A percentile compares a stretch with the other conserved stretches of the same genome.
Evolutionary conservation across 2,797 vertebrate species (phyloP).

Genomic region (Pelobates cultripes): DNA sequence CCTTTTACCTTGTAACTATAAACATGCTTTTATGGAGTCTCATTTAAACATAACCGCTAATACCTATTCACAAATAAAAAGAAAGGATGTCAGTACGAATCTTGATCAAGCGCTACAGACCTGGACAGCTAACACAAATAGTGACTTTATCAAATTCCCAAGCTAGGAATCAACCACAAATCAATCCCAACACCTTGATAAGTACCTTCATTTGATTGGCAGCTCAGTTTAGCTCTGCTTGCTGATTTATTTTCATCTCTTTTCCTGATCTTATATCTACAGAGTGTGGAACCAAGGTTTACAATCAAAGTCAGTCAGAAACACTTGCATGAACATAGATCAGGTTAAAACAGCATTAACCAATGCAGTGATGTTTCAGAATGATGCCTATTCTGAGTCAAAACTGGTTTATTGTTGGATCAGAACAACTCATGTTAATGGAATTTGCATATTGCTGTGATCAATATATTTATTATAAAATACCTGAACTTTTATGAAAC

Average conservation of each 20-base stretch:
- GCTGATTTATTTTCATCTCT: slow-evolving; percentile 3
- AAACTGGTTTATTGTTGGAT: no score
- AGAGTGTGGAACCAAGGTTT: neutral
- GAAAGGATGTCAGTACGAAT: neutral
- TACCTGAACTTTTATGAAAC: no score
- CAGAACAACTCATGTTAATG: no score
- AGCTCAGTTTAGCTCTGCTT: slow-evolving; percentile 2
- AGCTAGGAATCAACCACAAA: neutral
- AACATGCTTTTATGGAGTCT: no score
- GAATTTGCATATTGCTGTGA: no score
- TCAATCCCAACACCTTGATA: neutral
- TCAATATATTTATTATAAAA: no score
- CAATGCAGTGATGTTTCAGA: no score
- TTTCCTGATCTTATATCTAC: neutral
- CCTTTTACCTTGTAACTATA: no score
- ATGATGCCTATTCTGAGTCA: no score
- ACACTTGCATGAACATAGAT: neutral
- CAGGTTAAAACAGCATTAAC: neutral
- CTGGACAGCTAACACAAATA: neutral
- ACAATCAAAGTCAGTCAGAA: neutral
- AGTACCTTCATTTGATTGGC: slow-evolving; percentile 3
- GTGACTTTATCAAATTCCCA: slow-evolving; percentile 4
- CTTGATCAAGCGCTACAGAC: neutral
- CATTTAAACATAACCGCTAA: no score
- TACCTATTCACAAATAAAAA: neutral